Base-by-base conservation (phyloP, 2,797 vertebrate species). In the Furcifer pardalis region DNA sequence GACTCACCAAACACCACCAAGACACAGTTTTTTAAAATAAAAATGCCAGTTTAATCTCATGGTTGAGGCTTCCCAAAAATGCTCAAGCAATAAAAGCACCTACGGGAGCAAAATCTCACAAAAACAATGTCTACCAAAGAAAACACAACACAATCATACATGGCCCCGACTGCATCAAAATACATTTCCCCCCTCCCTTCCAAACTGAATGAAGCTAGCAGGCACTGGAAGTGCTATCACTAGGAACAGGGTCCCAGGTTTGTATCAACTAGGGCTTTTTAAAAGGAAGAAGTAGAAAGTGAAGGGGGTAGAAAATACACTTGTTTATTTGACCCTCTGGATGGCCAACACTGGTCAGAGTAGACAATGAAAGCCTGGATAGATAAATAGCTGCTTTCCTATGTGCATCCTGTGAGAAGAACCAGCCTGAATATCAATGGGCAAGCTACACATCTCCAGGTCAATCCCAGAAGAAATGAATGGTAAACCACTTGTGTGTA, bases 1-100 rank as follows among this genome's bases (percentile, higher is more conserved):
- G n/a, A n/a, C n/a, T n/a, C n/a, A n/a, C 73, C 86, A 93, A 92
- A 87, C 60, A 94, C 68, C 86, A 95, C 87, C 23, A 91, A 46
- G 72, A 89, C 88, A 91, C 90, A 79, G 40, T 89, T 84, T 85
- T 94, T 92, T 91, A n/a, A n/a, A n/a, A 92, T 91, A 93, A 94
- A 94, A 94, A 91, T 87, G 94, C 93, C 91, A 94, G 93, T 95
- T 94, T 94, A 95, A 95, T 94, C 92, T 94, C 90, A 89, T 91
- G 91, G 90, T 65, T 92, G 93, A 94, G 91, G 94, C 76, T 87
- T 92, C 89, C 90, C 84, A n/a, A 89, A 92, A 92, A 91, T 49
- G 79, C 71, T 71, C 78, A 77, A 87, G 87, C 87, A 89, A 40
- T 85, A 82, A 82, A 89, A 52, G 82, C 88, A 83, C 79, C 82